Base-by-base conservation (phyloP, 2,888 invertebrate species). In the Neoaliturus tenellus region DNA sequence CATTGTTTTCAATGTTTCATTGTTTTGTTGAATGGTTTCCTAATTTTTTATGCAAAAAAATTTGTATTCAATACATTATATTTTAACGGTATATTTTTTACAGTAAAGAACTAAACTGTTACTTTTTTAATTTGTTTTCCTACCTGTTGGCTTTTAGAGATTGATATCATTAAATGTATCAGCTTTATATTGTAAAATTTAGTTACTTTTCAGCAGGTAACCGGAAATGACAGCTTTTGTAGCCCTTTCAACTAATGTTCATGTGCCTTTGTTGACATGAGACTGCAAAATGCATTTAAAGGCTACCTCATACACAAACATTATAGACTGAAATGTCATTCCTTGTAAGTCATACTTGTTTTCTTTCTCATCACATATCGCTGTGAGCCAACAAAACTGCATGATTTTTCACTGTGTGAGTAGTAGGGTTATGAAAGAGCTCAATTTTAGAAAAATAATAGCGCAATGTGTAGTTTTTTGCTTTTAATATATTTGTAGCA, bases 191-290 rank as follows among this genome's bases (percentile, higher is more conserved):
- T n/a, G n/a, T n/a, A n/a, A n/a, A n/a, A n/a, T n/a, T n/a, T n/a
- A n/a, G n/a, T n/a, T n/a, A n/a, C n/a, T n/a, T n/a, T n/a, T n/a
- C n/a, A n/a, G n/a, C n/a, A n/a, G n/a, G n/a, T n/a, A n/a, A n/a
- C n/a, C n/a, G 41, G 14, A 41, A 41, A 41, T 41, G 8, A 41
- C 6, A 41, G 14, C 41, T 10, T 41, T 41, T 41, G 14, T 10
- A 41, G 14, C 41, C 41, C 8, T 41, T n/a, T 41, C 41, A 41
- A n/a, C 44, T 17, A 31, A 31, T 28, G 20, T 67, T 17, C 2
- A 67, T 69, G 69, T 69, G 69, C 69, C 69, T 69, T 69, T 39
- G 28, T 35, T 31, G 39, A 69, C 14, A 20, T 20, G 69, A 69
- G 39, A 69, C 20, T 35, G 39, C 39, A 35, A 39, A 35, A 69